phyloP scores from a whole-genome alignment of 2,113 vertebrate species.

The Hepsetus odoe region DNA sequence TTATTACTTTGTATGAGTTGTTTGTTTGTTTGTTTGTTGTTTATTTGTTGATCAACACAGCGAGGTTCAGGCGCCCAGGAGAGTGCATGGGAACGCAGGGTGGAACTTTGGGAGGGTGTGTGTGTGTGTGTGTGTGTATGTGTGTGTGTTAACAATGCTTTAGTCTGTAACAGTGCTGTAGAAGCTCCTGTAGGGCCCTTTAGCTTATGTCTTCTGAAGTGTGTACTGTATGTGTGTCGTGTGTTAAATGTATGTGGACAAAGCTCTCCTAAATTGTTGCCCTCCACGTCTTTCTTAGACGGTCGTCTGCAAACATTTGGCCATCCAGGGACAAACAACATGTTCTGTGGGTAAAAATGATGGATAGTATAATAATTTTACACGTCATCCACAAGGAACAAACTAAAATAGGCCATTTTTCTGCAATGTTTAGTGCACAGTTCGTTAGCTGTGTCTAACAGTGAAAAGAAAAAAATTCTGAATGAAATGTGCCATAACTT shows the following conservation, averaged over 20 bases:
- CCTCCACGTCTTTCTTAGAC: background rate
- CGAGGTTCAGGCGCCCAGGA: constrained; percentile 79
- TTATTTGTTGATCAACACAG: constrained; percentile 71
- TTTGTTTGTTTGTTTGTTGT: constrained; percentile 60
- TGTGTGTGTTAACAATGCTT: constrained; percentile 25
- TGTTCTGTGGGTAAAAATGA: no score
- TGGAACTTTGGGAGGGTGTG: constrained; percentile 65
- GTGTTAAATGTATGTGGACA: constrained; percentile 10
- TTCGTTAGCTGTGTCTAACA: no score
- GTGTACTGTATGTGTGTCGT: background rate
- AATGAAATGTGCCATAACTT: no score
- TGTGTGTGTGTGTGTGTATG: background rate
- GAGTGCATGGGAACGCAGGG: constrained; percentile 79
- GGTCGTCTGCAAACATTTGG: no score
- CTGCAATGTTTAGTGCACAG: no score
- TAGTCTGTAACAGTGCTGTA: constrained; percentile 2
- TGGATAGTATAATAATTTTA: no score
- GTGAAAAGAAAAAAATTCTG: no score
- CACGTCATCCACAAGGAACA: no score
- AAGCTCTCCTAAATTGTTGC: background rate
- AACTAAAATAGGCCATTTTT: no score
- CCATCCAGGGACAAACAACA: no score
- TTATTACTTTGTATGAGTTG: constrained; percentile 64
- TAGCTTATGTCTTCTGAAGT: background rate
- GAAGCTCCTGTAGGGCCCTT: background rate